These are phyloP conservation scores for Anarhynchus alexandrinus DNA, from an alignment of 2,113 vertebrate species.

Conservation along the genomic window DNA sequence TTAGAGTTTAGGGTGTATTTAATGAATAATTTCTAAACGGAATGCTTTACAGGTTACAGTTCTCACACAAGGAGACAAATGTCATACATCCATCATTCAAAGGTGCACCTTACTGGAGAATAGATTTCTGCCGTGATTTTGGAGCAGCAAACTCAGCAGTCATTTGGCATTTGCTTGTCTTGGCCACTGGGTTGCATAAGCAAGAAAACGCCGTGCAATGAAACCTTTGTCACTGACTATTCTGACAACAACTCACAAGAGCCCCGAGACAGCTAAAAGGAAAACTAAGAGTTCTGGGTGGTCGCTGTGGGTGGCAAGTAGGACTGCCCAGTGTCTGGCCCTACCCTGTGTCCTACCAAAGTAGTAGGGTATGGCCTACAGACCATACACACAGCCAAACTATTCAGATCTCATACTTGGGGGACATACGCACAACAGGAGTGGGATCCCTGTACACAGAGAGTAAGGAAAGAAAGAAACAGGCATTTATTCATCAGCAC, in stretches of 20 bases:
- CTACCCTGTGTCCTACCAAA: background rate
- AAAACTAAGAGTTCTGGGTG: background rate
- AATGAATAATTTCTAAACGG: background rate
- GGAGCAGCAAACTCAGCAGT: background rate
- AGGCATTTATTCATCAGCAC: background rate
- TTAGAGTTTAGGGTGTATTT: background rate
- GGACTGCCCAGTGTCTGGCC: background rate
- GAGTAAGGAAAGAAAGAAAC: background rate
- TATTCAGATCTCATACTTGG: background rate
- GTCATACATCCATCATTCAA: background rate
- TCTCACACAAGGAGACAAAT: background rate
- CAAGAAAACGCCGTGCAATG: background rate
- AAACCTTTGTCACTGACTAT: background rate
- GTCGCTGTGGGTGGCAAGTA: background rate
- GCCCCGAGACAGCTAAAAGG: background rate
- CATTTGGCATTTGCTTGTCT: background rate
- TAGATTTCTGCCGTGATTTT: background rate
- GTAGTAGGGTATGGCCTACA: background rate
- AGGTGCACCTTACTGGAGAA: background rate
- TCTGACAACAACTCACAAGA: background rate
- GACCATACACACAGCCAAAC: background rate
- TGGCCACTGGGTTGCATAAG: background rate
- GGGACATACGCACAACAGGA: background rate
- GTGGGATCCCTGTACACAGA: background rate
- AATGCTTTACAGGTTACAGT: background rate